A percentile compares a stretch with the other conserved stretches of the same genome.
Conservation (phyloP, 2,888 invertebrate genomes). For the Perizoma affinitatum region DNA sequence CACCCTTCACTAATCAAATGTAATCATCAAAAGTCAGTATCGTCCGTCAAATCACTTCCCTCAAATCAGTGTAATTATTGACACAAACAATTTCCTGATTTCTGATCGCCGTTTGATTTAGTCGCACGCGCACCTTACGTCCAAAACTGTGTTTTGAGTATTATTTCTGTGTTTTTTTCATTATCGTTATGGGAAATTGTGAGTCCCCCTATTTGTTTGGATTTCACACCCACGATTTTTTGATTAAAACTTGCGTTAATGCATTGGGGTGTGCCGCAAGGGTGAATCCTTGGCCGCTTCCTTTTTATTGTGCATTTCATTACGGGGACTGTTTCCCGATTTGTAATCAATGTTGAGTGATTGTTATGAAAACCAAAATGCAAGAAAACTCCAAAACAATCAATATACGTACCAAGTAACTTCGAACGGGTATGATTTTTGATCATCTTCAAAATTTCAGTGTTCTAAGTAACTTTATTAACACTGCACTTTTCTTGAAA, state of each 20-base stretch:
- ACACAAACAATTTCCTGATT: slow-evolving; percentile 63
- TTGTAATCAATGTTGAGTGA: slow-evolving; percentile 36
- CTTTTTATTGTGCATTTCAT: slow-evolving; percentile 52
- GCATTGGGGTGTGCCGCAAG: slow-evolving; percentile 70
- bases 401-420: slow-evolving; percentile 9
- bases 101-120: slow-evolving; percentile 68
- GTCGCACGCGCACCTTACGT: slow-evolving; percentile 59
- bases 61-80: slow-evolving; percentile 65
- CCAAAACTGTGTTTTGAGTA: slow-evolving; percentile 62
- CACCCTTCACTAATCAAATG: slow-evolving; percentile 52
- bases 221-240: slow-evolving; percentile 80
- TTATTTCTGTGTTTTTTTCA: slow-evolving; percentile 70
- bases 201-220: slow-evolving; percentile 75
- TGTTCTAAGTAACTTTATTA: too few species aligned
- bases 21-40: slow-evolving; percentile 60
- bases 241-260: slow-evolving; percentile 77
- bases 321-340: slow-evolving; percentile 31
- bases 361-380: slow-evolving; percentile 9
- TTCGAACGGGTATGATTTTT: slow-evolving; percentile 9
- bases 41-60: slow-evolving; percentile 58
- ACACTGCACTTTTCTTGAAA: too few species aligned
- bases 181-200: slow-evolving; percentile 81
- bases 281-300: slow-evolving; percentile 68
- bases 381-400: background rate
- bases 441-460: slow-evolving; percentile 9